These are phyloP conservation scores for Rhinoptilus africanus DNA, from an alignment of 2,113 vertebrate species.

Conservation along the genomic window DNA sequence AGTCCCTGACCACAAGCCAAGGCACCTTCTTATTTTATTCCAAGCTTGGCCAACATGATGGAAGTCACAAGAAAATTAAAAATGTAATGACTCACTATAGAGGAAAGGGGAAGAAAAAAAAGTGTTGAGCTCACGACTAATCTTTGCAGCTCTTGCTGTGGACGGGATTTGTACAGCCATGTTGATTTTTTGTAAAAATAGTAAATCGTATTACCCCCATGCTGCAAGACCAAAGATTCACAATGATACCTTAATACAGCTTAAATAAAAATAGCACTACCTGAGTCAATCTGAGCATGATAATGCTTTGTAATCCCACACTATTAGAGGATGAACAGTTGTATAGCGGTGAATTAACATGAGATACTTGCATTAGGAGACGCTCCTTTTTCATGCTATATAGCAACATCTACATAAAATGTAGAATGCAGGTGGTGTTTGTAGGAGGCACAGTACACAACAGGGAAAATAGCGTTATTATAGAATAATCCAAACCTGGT, in stretches of 20 bases:
- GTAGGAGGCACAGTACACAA: neutral
- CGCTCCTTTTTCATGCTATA: neutral
- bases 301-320: slow-evolving; percentile 60
- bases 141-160: slow-evolving; percentile 26
- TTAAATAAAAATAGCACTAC: slow-evolving; percentile 65
- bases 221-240: slow-evolving; percentile 58
- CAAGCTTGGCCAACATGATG: neutral
- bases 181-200: slow-evolving; percentile 72
- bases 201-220: slow-evolving; percentile 71
- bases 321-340: slow-evolving; percentile 40
- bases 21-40: neutral
- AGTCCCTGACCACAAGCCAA: neutral
- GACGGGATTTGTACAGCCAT: slow-evolving; percentile 62
- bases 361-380: slow-evolving; percentile 20
- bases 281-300: slow-evolving; percentile 54
- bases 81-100: neutral
- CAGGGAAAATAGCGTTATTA: neutral
- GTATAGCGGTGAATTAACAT: slow-evolving; percentile 43
- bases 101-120: fast-evolving
- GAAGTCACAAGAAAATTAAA: neutral
- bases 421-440: neutral
- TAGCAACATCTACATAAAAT: neutral
- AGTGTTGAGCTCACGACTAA: neutral
- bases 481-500: neutral
- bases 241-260: slow-evolving; percentile 76